These are phyloP conservation scores for Muscicapa comitata DNA, from an alignment of 2,797 vertebrate genomes.

Conservation along the genomic window DNA sequence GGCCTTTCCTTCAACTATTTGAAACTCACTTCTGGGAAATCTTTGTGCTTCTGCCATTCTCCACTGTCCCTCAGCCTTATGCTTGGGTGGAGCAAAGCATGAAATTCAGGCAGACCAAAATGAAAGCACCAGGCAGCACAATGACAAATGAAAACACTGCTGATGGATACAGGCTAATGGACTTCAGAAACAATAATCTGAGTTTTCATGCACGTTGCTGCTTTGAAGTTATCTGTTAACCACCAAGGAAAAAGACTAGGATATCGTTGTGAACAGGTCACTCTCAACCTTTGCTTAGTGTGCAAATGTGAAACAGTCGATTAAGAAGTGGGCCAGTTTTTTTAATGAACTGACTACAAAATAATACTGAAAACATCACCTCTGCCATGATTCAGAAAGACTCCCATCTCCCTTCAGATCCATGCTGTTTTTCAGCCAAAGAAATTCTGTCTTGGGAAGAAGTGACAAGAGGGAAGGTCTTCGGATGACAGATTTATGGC, in stretches of 20 bases:
- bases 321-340: not conserved
- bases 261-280: not conserved
- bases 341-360: not conserved
- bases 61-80: not conserved
- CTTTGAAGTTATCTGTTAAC: not conserved
- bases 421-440: not conserved
- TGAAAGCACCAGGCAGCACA: not conserved
- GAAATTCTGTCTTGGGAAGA: not conserved
- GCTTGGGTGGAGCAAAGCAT: not conserved
- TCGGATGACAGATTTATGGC: not conserved
- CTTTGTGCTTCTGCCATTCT: not conserved
- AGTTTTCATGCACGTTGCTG: not conserved
- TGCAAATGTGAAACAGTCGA: not conserved
- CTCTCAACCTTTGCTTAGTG: not conserved
- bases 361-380: not conserved
- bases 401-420: not conserved
- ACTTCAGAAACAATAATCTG: not conserved
- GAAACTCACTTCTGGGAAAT: not conserved
- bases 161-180: not conserved
- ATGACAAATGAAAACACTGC: not conserved
- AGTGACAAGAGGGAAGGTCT: not conserved
- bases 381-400: not conserved
- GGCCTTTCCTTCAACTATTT: not conserved
- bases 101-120: not conserved
- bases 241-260: not conserved